Base-by-base conservation (phyloP, 2,113 vertebrate genomes). In the Syngnathoides biaculeatus region DNA sequence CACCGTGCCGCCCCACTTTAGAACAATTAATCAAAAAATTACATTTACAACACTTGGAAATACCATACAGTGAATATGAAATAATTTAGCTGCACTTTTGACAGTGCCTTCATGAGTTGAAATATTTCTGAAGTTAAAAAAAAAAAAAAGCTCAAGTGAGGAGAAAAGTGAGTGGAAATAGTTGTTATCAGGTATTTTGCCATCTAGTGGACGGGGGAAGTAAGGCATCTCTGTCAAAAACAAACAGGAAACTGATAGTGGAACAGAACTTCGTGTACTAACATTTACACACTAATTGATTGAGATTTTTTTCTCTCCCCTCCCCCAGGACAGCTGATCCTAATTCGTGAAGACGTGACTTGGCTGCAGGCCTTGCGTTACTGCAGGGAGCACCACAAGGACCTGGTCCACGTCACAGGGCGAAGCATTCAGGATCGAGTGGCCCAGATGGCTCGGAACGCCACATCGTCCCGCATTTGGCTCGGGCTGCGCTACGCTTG, bases 361-460 rank as follows among this genome's bases (percentile, higher is more conserved):
- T 92, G 90, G 87, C 72, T 64, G 15, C 85, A 90, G 40, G 89
- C 89, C 12, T 22, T 82, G 79, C 69, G 38, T 48, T 91, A 88
- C 81, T 92, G 90, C 84, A 86, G 81, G 43, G 27, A 73, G 27
- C 72, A 88, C 43, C 73, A 90, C 26, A 8, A 69, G 11, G 86
- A 88, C 72, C 77, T 91, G 1, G 77, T 86, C 63, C 75, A 84
- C 43, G 71, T 92, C 19, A 69, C 64, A 17, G 75, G 22, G 50
- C 7, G 63, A 57, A 59, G 81, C 30, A 60, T 80, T 74, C 88
- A 89, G 50, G 55, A 69, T 9, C 38, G 40, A 22, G 77, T 76
- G 48, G 77, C 80, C 22, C 56, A 72, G 47, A 75, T 39, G 39
- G 74, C 69, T 3, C 72, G 35, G 27, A 71, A 79, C 0, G 77